Evolutionary conservation across 1,140 invertebrate genomes (phyloP).

Genomic region (Tetranychus urticae): DNA sequence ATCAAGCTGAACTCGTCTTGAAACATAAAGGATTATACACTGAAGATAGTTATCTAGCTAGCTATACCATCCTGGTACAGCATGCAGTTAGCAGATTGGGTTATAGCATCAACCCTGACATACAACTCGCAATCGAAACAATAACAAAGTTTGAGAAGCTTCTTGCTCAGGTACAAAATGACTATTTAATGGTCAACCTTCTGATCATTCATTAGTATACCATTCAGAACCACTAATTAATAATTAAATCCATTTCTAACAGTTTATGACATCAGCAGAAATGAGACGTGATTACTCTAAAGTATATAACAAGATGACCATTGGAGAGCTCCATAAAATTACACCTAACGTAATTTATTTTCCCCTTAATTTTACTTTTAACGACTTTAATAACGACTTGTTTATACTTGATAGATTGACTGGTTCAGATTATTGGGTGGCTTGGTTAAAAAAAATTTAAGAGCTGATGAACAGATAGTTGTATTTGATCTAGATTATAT

Average conservation of each 20-base stretch:
- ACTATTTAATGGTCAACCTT: not conserved
- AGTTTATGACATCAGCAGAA: slow-evolving; percentile 36
- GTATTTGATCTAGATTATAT: not conserved
- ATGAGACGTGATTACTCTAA: slow-evolving; percentile 21
- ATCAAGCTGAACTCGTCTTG: not conserved
- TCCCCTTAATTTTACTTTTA: not conserved
- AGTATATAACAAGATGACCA: slow-evolving; percentile 51
- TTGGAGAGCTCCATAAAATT: slow-evolving; percentile 35
- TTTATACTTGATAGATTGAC: not conserved
- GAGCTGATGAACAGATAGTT: not conserved
- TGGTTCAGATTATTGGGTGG: not conserved
- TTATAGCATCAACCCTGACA: too few relatives aligned
- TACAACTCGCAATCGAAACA: too few relatives aligned
- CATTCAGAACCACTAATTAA: not conserved
- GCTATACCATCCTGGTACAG: not conserved
- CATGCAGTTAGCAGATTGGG: not conserved
- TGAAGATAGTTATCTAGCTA: not conserved
- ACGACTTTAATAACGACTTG: not conserved
- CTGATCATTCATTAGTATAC: not conserved
- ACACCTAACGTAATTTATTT: slow-evolving; percentile 27
- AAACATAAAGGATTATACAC: not conserved
- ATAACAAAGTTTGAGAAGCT: not conserved
- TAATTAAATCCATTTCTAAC: not conserved
- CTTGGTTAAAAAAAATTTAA: not conserved
- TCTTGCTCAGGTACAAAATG: not conserved